Percentiles rank a stretch among this genome's conserved stretches.
phyloP scores from a whole-genome alignment of 2,888 invertebrate genomes.

The Euclidia mi region DNA sequence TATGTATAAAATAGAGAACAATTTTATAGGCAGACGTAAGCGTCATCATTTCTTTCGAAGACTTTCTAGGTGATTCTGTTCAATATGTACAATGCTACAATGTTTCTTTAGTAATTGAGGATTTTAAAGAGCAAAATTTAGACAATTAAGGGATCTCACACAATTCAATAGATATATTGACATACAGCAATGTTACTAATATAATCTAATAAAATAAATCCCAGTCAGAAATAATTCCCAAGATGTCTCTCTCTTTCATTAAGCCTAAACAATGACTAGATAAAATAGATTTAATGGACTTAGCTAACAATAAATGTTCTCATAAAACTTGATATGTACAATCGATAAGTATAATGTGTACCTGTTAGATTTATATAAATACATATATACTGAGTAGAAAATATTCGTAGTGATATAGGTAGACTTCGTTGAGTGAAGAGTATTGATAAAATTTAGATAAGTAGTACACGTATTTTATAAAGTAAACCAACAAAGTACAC shows the following conservation, averaged over 20 bases:
- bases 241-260: conserved; percentile 42
- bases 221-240: conserved; percentile 22
- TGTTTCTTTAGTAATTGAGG: neutral
- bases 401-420: conserved; percentile 46
- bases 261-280: conserved; percentile 70
- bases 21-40: conserved; percentile 37
- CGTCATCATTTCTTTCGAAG: conserved; percentile 37
- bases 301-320: conserved; percentile 53
- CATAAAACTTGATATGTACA: conserved; percentile 76
- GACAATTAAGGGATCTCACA: neutral
- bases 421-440: conserved; percentile 65
- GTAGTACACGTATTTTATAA: conserved; percentile 30
- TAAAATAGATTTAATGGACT: conserved; percentile 57
- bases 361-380: conserved; percentile 33
- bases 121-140: neutral
- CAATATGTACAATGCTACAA: no score
- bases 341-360: conserved; percentile 46
- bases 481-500: conserved; percentile 44
- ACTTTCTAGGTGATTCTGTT: conserved; percentile 19
- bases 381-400: no score
- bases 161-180: neutral
- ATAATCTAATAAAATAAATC: conserved; percentile 8
- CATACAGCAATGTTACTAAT: neutral
- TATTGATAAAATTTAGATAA: conserved; percentile 41
- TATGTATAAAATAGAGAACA: conserved; percentile 35